Conservation (phyloP, 2,113 vertebrate species). For the Austrofundulus limnaeus region DNA sequence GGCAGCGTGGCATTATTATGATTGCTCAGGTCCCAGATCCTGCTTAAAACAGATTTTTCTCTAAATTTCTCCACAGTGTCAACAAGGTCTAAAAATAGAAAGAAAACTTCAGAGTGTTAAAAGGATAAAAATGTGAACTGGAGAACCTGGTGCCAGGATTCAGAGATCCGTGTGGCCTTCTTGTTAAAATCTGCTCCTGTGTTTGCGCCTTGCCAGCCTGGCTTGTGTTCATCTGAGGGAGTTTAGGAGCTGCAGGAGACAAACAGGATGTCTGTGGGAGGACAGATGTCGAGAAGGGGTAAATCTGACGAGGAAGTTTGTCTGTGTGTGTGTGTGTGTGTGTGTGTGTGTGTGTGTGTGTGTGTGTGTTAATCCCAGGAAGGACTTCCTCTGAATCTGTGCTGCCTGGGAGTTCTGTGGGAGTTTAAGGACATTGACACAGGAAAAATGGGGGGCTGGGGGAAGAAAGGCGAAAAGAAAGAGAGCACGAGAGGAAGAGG, state of each 20-base stretch:
- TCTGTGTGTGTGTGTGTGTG: slow-evolving; percentile 45
- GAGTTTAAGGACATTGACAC: slow-evolving; percentile 68
- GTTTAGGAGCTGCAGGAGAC: slow-evolving; percentile 57
- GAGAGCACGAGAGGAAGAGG: slow-evolving; percentile 20
- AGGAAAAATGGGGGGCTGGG: slow-evolving; percentile 45
- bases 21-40: slow-evolving; percentile 47
- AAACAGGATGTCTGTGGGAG: slow-evolving; percentile 78
- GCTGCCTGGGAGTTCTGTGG: slow-evolving; percentile 76
- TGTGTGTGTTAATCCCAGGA: slow-evolving; percentile 71
- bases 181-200: slow-evolving; percentile 38
- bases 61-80: slow-evolving; percentile 38
- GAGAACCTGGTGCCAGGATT: slow-evolving; percentile 30
- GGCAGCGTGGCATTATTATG: slow-evolving; percentile 50
- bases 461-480: slow-evolving; percentile 35
- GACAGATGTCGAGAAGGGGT: slow-evolving; percentile 61
- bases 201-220: slow-evolving; percentile 61
- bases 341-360: slow-evolving; percentile 49
- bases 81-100: slow-evolving; percentile 48
- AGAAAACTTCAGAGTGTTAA: background rate
- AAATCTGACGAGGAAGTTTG: slow-evolving; percentile 69
- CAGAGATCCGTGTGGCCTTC: slow-evolving; percentile 29
- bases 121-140: slow-evolving; percentile 15
- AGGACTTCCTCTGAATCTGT: slow-evolving; percentile 72
- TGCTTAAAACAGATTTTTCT: slow-evolving; percentile 48
- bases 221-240: slow-evolving; percentile 61